Percentiles rank a stretch among this genome's conserved stretches.
Evolutionary conservation across 2,888 invertebrate genomes (phyloP).

Genomic region (Drosophila anomalipes): DNA sequence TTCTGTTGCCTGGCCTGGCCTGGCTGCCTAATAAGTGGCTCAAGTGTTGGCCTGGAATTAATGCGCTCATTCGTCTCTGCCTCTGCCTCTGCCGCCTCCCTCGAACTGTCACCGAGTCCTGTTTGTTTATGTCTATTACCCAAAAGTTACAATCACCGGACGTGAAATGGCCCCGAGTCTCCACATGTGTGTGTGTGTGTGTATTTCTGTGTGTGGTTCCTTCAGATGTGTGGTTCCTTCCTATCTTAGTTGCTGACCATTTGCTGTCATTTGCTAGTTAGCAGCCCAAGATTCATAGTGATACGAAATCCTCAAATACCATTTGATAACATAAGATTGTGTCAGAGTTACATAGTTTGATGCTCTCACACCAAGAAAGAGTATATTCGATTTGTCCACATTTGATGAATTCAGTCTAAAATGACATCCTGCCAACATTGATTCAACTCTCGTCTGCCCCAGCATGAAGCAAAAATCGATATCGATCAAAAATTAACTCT

Average conservation of each 20-base stretch:
- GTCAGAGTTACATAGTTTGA: neutral
- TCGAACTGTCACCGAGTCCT: slow-evolving; percentile 24
- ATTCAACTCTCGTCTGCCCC: neutral
- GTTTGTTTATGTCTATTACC: slow-evolving; percentile 44
- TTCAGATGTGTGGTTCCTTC: slow-evolving; percentile 19
- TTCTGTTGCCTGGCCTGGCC: neutral
- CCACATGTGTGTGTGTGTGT: slow-evolving; percentile 4
- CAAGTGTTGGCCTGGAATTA: slow-evolving; percentile 77
- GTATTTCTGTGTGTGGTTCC: slow-evolving; percentile 21
- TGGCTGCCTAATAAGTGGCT: slow-evolving; percentile 72
- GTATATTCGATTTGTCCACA: neutral
- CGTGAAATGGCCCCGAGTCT: slow-evolving; percentile 33
- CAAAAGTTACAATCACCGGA: slow-evolving; percentile 63
- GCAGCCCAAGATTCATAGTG: neutral
- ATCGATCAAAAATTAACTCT: neutral
- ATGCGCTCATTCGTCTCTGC: slow-evolving; percentile 41
- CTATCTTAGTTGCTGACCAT: slow-evolving; percentile 30
- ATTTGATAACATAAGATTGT: neutral
- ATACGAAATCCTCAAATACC: neutral
- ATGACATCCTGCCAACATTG: neutral
- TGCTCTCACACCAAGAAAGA: neutral
- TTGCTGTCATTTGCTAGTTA: slow-evolving; percentile 22
- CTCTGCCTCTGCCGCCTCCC: neutral
- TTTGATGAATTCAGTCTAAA: neutral
- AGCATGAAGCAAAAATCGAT: neutral